Percentiles rank a stretch among this genome's conserved stretches.
These are phyloP conservation scores for Lasioglossum villosulum DNA, from an alignment of 2,888 invertebrate species.

Conservation along the genomic window DNA sequence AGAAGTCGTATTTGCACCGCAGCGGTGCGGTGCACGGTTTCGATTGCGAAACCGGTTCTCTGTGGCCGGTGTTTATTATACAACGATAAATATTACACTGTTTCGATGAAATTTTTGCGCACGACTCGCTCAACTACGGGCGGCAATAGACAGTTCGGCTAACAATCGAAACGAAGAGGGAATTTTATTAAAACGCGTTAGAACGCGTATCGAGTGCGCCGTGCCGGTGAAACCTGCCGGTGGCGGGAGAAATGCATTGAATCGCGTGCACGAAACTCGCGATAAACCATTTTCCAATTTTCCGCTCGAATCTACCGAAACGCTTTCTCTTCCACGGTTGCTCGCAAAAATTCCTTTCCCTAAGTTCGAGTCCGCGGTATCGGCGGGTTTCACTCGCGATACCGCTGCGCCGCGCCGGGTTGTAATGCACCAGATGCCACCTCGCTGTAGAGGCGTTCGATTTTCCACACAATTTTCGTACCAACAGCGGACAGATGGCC, in stretches of 20 bases:
- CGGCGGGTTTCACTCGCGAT: constrained; percentile 42
- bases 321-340: constrained; percentile 26
- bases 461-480: constrained; percentile 70
- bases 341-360: constrained; percentile 59
- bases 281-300: constrained; percentile 59
- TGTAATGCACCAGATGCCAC: constrained; percentile 54
- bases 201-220: constrained; percentile 15
- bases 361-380: constrained; percentile 55
- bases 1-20: background rate
- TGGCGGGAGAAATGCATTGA: constrained; percentile 43
- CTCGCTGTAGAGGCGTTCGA: constrained; percentile 55
- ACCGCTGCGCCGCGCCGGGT: constrained; percentile 30
- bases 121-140: background rate
- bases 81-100: background rate
- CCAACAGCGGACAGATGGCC: constrained; percentile 65
- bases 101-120: constrained; percentile 11
- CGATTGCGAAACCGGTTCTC: background rate
- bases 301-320: constrained; percentile 45
- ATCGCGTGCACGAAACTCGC: constrained; percentile 35
- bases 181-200: constrained; percentile 37
- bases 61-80: constrained; percentile 2
- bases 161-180: constrained; percentile 27
- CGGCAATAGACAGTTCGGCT: background rate
- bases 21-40: background rate
- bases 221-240: constrained; percentile 6